phyloP scores from a whole-genome alignment of 2,113 vertebrate genomes.

The Uropsilus gracilis region DNA sequence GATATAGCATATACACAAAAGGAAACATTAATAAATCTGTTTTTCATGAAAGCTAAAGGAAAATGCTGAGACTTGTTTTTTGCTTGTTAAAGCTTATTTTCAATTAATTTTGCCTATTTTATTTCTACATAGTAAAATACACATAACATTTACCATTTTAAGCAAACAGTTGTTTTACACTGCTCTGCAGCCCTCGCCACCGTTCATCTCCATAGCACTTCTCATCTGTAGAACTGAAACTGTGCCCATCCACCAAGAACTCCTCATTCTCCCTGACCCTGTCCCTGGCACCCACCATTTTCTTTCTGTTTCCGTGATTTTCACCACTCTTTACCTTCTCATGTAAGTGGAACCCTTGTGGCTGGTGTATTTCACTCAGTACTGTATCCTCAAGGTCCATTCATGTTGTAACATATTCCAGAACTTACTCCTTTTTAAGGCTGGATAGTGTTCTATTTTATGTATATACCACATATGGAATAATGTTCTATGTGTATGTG shows the following conservation, averaged over 20 bases:
- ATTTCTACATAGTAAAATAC: neutral
- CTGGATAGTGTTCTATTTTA: neutral
- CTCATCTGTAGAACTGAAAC: neutral
- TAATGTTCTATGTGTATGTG: no score
- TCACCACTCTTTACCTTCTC: neutral
- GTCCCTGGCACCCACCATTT: neutral
- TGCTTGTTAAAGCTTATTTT: neutral
- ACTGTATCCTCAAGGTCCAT: neutral
- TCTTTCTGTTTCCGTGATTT: neutral
- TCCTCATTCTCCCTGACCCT: no score
- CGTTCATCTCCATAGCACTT: neutral
- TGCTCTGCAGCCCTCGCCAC: neutral
- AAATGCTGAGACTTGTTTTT: neutral
- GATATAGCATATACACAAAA: no score
- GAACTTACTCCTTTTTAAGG: neutral
- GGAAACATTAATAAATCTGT: no score
- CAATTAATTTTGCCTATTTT: neutral
- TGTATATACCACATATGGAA: no score
- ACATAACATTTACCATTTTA: neutral
- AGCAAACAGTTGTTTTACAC: no score
- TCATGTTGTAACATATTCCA: neutral
- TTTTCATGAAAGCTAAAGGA: slow-evolving; percentile 3
- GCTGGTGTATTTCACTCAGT: neutral
- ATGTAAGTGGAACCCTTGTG: neutral
- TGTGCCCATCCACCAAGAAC: neutral